Base-by-base conservation (phyloP, 2,797 vertebrate species). In the Semotilus atromaculatus region DNA sequence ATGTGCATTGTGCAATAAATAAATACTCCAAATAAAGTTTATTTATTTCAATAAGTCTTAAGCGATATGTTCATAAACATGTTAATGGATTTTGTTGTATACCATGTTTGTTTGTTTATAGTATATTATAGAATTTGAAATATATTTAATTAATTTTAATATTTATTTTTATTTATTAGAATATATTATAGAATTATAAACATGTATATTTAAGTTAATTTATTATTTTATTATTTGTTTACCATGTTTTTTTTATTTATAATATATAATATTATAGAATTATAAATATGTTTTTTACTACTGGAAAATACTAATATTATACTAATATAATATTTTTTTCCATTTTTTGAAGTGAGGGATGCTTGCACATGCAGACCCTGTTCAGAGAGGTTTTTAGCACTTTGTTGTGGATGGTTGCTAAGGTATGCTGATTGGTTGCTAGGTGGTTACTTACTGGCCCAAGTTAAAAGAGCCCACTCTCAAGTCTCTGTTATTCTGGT, bases 321-420 rank as follows among this genome's bases (percentile, higher is more conserved):
- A n/a, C n/a, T n/a, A 7, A 14, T 23, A n/a, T 7, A 18, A 1
- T 53, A 26, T 4, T 9, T 26, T 71, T 26, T 43, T 43, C 0
- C 3, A 7, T 74, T 74, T 23, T 11, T 53, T 19, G 4, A 34
- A 7, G 29, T 71, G n/a, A 18, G 23, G 29, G 19, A 13, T 55
- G 3, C 29, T 53, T 26, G 13, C 38, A 4, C 6, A 16, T 38
- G 8, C 36, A 68, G 34, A 40, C 67, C 36, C n/a, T 71, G 3
- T 45, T 71, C n/a, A 71, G 40, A 29, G 40, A 9, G 40, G 14
- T 18, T 14, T 73, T 51, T 4, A 23, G 6, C 10, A 53, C 1
- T 55, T 53, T 75, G 72, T 75, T 45, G 7, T 48, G 43, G n/a
- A 48, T 73, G 43, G 70, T 73, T 64, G 62, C 62, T 64, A 64